Evolutionary conservation across 1,140 invertebrate genomes (phyloP).

Genomic region (Meloidogyne exigua): DNA sequence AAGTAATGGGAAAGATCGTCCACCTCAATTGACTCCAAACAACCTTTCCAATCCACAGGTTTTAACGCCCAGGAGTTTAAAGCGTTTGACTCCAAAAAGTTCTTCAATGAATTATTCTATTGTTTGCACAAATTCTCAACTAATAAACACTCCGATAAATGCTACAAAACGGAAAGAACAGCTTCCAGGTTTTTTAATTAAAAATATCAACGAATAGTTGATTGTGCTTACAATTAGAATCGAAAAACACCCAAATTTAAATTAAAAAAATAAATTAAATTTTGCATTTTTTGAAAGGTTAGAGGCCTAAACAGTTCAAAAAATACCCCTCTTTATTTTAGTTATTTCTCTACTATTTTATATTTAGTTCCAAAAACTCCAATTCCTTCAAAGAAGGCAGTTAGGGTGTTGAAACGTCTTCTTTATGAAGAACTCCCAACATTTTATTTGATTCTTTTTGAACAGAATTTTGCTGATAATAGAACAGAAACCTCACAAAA

Average conservation of each 20-base stretch:
- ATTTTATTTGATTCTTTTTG: constrained; percentile 7
- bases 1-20: not conserved
- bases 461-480: not conserved
- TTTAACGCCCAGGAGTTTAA: not conserved
- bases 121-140: not conserved
- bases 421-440: constrained; percentile 1
- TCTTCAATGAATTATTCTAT: not conserved
- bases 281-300: no score
- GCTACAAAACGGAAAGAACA: not conserved
- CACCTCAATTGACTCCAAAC: not conserved
- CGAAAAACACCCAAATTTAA: no score
- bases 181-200: not conserved
- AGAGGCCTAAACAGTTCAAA: no score
- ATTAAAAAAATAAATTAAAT: no score
- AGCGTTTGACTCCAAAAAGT: not conserved
- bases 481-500: no score
- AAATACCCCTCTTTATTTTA: no score
- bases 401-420: not conserved
- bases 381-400: not conserved
- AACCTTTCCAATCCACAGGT: no score
- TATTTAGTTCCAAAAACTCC: not conserved
- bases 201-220: no score
- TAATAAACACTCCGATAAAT: not conserved
- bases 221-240: no score
- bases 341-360: no score